phyloP scores from a whole-genome alignment of 2,113 vertebrate species.

The Pelmatolapia mariae region DNA sequence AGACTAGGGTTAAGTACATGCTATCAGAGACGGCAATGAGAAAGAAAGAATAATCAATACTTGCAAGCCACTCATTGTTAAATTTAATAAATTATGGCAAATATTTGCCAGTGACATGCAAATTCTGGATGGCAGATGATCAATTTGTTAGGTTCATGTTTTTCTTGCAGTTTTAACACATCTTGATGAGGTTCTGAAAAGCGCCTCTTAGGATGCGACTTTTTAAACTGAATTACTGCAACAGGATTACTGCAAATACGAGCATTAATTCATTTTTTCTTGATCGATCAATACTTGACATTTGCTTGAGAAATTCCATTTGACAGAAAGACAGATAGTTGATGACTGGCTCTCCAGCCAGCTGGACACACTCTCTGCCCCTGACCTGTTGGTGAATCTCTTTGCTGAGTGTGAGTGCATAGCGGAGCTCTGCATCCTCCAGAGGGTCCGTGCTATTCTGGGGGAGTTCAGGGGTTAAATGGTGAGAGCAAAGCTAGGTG shows the following conservation, averaged over 20 bases:
- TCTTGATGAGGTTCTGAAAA: not conserved
- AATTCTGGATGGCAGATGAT: not conserved
- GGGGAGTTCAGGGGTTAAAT: conserved; percentile 68
- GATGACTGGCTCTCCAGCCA: conserved; percentile 20
- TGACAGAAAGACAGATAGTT: conserved; percentile 46
- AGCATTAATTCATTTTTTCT: not conserved
- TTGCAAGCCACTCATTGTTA: not conserved
- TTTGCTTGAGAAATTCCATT: conserved; percentile 11
- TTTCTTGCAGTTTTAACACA: not conserved
- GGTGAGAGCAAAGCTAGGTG: conserved; percentile 48
- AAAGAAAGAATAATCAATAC: conserved; percentile 16
- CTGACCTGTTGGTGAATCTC: conserved; percentile 89
- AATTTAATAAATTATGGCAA: conserved; percentile 2
- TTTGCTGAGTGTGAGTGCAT: conserved; percentile 88
- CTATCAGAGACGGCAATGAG: not conserved
- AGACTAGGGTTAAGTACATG: conserved; percentile 13
- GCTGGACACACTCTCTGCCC: conserved; percentile 46
- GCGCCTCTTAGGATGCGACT: not conserved
- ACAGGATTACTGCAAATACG: not conserved
- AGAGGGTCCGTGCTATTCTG: conserved; percentile 77
- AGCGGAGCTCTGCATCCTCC: conserved; percentile 86
- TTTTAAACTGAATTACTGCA: not conserved
- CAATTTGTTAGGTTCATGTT: not conserved
- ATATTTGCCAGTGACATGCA: conserved; percentile 49
- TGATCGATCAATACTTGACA: conserved; percentile 23